Percentiles rank a stretch among this genome's conserved stretches.
Conservation (phyloP, 2,888 invertebrate genomes). For the Pterostichus madidus region DNA sequence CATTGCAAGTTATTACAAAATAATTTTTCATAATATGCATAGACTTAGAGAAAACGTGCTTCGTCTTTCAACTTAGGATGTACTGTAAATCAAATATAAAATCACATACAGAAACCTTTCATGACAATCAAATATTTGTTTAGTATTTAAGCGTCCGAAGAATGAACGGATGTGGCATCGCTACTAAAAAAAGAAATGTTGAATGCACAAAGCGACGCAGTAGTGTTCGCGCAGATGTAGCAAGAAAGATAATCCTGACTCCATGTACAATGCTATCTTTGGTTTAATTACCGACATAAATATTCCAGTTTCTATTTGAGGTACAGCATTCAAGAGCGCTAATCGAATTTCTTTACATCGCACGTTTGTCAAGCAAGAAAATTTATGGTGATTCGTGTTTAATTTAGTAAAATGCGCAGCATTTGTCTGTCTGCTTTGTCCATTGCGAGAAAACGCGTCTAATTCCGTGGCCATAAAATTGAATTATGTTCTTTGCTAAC, state of each 20-base stretch:
- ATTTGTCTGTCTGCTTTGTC: slow-evolving; percentile 8
- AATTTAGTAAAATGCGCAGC: slow-evolving; percentile 9
- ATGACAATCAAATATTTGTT: too few species aligned
- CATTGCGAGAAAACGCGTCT: slow-evolving; percentile 29
- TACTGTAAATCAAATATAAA: too few species aligned
- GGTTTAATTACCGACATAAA: neutral
- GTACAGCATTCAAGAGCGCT: neutral
- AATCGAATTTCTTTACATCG: slow-evolving; percentile 8
- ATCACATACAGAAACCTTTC: too few species aligned
- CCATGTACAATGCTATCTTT: neutral
- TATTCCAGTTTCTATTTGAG: slow-evolving; percentile 5
- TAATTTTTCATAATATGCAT: too few species aligned
- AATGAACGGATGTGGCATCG: too few species aligned
- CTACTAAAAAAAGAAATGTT: too few species aligned
- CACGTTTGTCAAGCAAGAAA: slow-evolving; percentile 8
- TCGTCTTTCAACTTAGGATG: too few species aligned
- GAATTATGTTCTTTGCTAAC: slow-evolving; percentile 7
- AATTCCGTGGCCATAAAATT: slow-evolving; percentile 1
- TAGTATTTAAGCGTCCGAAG: too few species aligned
- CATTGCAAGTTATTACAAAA: too few species aligned
- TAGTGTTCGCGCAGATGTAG: too few species aligned
- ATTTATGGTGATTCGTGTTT: slow-evolving; percentile 7
- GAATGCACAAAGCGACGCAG: too few species aligned
- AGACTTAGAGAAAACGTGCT: too few species aligned
- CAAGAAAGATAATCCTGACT: neutral